phyloP scores from a whole-genome alignment of 2,113 vertebrate species.

The Camelus bactrianus region DNA sequence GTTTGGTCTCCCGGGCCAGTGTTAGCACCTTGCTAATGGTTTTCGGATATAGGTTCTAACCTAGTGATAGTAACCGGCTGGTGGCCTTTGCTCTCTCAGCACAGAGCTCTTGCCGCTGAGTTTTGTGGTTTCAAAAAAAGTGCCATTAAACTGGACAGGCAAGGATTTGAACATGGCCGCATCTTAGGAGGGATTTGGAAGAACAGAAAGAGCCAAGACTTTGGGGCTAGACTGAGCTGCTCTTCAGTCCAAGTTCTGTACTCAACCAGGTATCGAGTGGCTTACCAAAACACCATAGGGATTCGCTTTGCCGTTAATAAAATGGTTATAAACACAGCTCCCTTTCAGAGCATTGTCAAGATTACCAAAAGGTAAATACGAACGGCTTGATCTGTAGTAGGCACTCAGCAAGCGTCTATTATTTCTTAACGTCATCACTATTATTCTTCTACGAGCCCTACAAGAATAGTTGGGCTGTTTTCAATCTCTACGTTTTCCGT shows the following conservation, averaged over 20 bases:
- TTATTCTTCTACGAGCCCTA: neutral
- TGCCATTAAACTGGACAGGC: neutral
- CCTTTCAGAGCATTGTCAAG: neutral
- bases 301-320: neutral
- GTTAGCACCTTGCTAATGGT: slow-evolving; percentile 42
- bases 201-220: neutral
- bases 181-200: neutral
- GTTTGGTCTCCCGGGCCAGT: neutral
- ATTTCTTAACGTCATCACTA: neutral
- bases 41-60: slow-evolving; percentile 44
- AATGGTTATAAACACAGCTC: neutral
- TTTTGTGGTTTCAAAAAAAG: neutral
- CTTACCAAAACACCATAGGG: neutral
- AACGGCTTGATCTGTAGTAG: neutral
- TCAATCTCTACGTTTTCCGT: neutral
- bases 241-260: neutral
- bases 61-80: neutral
- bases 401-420: neutral
- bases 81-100: neutral
- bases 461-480: neutral
- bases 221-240: neutral
- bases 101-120: neutral
- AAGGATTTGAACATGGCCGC: neutral
- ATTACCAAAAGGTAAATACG: neutral
- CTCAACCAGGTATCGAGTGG: neutral